Conservation (phyloP, 2,888 invertebrate species). For the Spilosoma lubricipeda region DNA sequence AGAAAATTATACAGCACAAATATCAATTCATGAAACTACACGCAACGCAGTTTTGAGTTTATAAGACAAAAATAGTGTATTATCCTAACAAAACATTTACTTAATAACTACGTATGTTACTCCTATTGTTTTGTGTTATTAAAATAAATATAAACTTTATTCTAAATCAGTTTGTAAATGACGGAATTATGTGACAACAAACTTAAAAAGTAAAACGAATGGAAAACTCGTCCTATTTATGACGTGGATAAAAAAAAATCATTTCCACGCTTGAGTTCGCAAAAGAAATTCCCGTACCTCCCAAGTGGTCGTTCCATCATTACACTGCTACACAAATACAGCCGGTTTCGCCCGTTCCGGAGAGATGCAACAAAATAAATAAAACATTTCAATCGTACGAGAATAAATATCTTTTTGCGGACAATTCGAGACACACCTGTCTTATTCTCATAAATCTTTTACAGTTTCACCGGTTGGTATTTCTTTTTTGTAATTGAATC, state of each 20-base stretch:
- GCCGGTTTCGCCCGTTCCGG: constrained; percentile 23
- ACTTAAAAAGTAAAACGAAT: background rate
- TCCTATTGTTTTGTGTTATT: no score
- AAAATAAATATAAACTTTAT: no score
- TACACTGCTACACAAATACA: constrained; percentile 17
- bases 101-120: no score
- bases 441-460: constrained; percentile 43
- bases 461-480: constrained; percentile 29
- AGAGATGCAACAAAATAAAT: constrained; percentile 37
- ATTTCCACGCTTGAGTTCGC: background rate
- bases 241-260: background rate
- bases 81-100: no score
- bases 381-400: constrained; percentile 43
- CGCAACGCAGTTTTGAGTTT: no score
- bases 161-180: no score
- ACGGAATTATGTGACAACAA: no score
- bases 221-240: background rate
- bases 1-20: no score
- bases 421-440: constrained; percentile 46
- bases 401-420: constrained; percentile 44
- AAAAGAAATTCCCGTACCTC: constrained; percentile 3
- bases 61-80: no score
- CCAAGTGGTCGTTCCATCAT: constrained; percentile 13
- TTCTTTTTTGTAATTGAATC: background rate
- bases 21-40: no score